Evolutionary conservation across 1,140 invertebrate species (phyloP).

Genomic region (Plodia interpunctella): DNA sequence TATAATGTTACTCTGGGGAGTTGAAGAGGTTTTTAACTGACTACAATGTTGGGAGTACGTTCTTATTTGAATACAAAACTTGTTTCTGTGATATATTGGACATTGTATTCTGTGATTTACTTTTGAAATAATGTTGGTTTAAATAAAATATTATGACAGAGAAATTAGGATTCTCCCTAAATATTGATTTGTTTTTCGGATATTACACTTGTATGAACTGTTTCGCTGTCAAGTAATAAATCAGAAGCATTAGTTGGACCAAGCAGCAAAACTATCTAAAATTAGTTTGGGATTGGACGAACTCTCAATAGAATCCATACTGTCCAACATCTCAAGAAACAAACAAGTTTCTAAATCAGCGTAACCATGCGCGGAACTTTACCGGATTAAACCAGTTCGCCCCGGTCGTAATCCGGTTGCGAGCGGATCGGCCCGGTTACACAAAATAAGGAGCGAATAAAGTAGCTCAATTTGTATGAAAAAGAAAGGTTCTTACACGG

Average conservation of each 20-base stretch:
- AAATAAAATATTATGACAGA: no score
- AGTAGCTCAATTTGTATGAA: constrained; percentile 2
- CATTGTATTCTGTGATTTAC: background rate
- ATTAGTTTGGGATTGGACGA: constrained; percentile 38
- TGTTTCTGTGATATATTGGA: background rate
- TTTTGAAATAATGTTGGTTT: background rate
- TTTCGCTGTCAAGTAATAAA: background rate
- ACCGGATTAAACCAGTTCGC: constrained; percentile 57
- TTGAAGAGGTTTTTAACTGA: constrained; percentile 2
- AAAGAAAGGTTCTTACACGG: no score
- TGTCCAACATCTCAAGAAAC: constrained; percentile 53
- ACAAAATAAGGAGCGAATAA: background rate
- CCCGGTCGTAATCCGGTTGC: constrained; percentile 57
- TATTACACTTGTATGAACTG: background rate
- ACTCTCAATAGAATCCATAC: constrained; percentile 29
- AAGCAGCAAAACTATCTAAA: constrained; percentile 19
- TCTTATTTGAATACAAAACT: constrained; percentile 7
- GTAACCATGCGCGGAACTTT: constrained; percentile 66
- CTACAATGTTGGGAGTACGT: constrained; percentile 1
- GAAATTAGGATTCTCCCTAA: background rate
- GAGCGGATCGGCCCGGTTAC: constrained; percentile 32
- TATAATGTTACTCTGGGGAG: constrained; percentile 2
- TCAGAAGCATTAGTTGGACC: background rate
- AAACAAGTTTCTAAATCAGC: constrained; percentile 71
- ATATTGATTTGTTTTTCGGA: background rate